Conservation (phyloP, 1,140 invertebrate genomes). For the Ceratosolen fusciceps region DNA sequence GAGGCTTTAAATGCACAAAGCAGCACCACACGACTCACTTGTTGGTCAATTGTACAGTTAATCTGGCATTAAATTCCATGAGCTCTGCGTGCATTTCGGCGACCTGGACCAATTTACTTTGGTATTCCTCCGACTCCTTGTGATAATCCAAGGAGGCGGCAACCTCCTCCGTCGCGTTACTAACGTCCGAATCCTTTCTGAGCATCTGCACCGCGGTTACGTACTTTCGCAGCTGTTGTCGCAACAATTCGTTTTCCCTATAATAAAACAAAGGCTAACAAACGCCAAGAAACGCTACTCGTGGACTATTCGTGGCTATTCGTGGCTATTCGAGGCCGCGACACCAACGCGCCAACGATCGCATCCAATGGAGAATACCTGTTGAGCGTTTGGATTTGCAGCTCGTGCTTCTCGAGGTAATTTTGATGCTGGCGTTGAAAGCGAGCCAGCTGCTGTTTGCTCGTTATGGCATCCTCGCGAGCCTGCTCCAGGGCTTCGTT, state of each 20-base stretch:
- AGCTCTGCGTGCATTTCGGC: conserved; percentile 97
- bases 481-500: conserved; percentile 67
- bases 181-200: conserved; percentile 74
- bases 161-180: conserved; percentile 63
- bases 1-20: no score
- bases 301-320: no score
- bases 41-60: conserved; percentile 65
- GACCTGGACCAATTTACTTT: conserved; percentile 92
- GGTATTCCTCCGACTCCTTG: conserved; percentile 86
- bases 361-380: conserved; percentile 47
- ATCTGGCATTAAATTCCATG: conserved; percentile 91
- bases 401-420: conserved; percentile 67
- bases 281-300: no score
- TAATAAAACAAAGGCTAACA: not conserved
- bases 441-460: conserved; percentile 63
- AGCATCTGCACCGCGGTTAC: conserved; percentile 91
- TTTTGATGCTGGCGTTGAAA: conserved; percentile 69
- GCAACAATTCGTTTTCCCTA: conserved; percentile 89
- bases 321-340: no score
- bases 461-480: conserved; percentile 64
- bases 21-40: conserved; percentile 56
- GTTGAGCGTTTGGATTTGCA: conserved; percentile 68
- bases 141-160: conserved; percentile 72
- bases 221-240: conserved; percentile 91
- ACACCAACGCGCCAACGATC: no score